Conservation (phyloP, 2,888 invertebrate genomes). For the Diaprepes abbreviatus region DNA sequence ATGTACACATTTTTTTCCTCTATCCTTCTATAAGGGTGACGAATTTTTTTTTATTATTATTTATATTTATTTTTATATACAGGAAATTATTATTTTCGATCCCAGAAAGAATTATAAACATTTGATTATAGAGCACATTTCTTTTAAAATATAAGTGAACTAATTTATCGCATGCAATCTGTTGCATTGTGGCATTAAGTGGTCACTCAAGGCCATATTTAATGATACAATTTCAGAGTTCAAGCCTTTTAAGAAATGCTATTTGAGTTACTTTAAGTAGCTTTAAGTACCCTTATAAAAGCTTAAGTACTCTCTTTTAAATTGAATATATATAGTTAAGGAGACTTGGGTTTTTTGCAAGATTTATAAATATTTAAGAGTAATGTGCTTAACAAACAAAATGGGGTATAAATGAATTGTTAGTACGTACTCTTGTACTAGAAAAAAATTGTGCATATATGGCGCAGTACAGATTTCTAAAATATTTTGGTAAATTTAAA, state of each 20-base stretch:
- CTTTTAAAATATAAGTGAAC: slow-evolving; percentile 3
- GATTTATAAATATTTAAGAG: not conserved
- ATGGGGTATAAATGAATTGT: too few species aligned
- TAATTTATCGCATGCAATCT: slow-evolving; percentile 39
- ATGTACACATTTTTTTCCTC: too few species aligned
- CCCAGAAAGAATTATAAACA: not conserved
- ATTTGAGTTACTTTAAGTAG: slow-evolving; percentile 27
- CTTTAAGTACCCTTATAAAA: slow-evolving; percentile 14
- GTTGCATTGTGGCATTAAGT: slow-evolving; percentile 40
- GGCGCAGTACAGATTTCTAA: too few species aligned
- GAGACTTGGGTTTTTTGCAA: not conserved
- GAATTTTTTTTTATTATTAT: too few species aligned
- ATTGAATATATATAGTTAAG: not conserved
- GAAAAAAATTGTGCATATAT: too few species aligned
- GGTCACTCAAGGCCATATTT: slow-evolving; percentile 30
- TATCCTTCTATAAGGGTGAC: too few species aligned
- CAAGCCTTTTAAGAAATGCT: slow-evolving; percentile 31
- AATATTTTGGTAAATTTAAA: too few species aligned
- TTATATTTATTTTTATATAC: too few species aligned
- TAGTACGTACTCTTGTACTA: too few species aligned
- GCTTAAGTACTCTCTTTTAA: slow-evolving; percentile 4
- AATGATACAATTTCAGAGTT: slow-evolving; percentile 29
- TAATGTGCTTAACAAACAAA: too few species aligned
- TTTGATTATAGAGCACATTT: not conserved
- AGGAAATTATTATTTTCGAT: too few species aligned